Percentiles rank a stretch among this genome's conserved stretches.
phyloP scores from a whole-genome alignment of 2,888 invertebrate genomes.

The Cynaeus angustus region DNA sequence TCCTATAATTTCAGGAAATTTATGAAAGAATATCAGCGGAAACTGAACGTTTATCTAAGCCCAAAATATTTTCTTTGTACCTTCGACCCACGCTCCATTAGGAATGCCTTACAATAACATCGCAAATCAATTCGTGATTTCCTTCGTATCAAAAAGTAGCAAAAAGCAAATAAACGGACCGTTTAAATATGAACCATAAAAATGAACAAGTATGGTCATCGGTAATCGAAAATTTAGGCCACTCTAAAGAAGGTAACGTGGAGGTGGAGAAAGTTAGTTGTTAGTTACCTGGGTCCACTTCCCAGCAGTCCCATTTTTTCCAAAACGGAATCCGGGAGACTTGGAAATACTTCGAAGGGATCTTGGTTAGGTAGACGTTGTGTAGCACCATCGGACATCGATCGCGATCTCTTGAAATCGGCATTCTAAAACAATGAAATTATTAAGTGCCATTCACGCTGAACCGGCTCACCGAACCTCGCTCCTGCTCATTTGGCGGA shows the following conservation, averaged over 20 bases:
- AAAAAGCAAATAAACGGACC: conserved; percentile 6
- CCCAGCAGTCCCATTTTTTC: conserved; percentile 70
- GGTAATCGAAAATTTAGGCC: no score
- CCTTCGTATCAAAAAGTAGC: background rate
- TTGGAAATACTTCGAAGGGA: conserved; percentile 69
- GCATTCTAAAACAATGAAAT: conserved; percentile 56
- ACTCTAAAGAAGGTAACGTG: no score
- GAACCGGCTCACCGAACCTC: conserved; percentile 24
- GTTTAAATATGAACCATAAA: conserved; percentile 5
- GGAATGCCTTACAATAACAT: conserved; percentile 30
- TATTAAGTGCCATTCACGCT: conserved; percentile 21
- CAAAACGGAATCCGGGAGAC: conserved; percentile 70
- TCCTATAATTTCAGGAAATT: conserved; percentile 8
- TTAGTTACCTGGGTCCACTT: conserved; percentile 64
- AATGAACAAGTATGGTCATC: conserved; percentile 7
- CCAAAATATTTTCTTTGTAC: conserved; percentile 38
- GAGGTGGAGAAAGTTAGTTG: background rate
- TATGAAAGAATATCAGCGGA: conserved; percentile 34
- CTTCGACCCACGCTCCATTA: conserved; percentile 26
- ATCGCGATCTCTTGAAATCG: conserved; percentile 62
- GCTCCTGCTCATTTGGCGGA: conserved; percentile 33
- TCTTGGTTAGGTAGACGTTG: conserved; percentile 54
- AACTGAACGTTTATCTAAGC: conserved; percentile 28
- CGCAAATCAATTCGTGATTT: conserved; percentile 22
- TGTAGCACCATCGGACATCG: conserved; percentile 66